phyloP scores from a whole-genome alignment of 2,888 invertebrate species.

The Sturmia bella region DNA sequence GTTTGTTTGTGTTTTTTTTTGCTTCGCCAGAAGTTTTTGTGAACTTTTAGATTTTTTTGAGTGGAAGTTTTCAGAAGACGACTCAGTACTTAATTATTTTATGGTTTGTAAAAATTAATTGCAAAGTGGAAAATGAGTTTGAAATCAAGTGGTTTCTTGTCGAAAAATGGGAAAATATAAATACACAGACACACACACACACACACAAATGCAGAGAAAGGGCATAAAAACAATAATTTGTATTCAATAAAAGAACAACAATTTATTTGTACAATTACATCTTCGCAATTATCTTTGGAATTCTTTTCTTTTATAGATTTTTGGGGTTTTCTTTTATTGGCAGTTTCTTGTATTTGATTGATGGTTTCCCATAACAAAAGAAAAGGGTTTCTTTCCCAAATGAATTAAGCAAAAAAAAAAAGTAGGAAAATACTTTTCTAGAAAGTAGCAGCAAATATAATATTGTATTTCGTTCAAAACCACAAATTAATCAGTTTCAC shows the following conservation, averaged over 20 bases:
- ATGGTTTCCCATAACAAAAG: neutral
- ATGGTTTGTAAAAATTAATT: conserved; percentile 51
- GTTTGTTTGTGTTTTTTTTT: neutral
- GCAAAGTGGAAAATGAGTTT: conserved; percentile 29
- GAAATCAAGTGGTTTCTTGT: conserved; percentile 8
- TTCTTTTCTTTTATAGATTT: conserved; percentile 16
- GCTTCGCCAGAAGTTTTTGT: neutral
- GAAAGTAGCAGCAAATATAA: no score
- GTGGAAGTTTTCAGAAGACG: conserved; percentile 21
- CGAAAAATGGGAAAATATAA: neutral
- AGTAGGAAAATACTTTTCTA: no score
- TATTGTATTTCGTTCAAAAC: no score
- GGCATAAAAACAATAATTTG: conserved; percentile 5
- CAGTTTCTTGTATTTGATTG: neutral
- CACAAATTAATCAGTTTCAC: no score
- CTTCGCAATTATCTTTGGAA: neutral
- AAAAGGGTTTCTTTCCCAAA: neutral
- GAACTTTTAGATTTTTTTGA: conserved; percentile 32
- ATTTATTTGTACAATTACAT: neutral
- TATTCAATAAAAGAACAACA: conserved; percentile 2
- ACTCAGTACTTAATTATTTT: conserved; percentile 46
- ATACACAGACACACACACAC: neutral
- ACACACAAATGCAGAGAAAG: neutral
- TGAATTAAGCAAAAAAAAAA: no score
- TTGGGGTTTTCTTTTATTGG: neutral